Evolutionary conservation across 2,113 vertebrate species (phyloP).

Genomic region (Nycticryphes semicollaris): DNA sequence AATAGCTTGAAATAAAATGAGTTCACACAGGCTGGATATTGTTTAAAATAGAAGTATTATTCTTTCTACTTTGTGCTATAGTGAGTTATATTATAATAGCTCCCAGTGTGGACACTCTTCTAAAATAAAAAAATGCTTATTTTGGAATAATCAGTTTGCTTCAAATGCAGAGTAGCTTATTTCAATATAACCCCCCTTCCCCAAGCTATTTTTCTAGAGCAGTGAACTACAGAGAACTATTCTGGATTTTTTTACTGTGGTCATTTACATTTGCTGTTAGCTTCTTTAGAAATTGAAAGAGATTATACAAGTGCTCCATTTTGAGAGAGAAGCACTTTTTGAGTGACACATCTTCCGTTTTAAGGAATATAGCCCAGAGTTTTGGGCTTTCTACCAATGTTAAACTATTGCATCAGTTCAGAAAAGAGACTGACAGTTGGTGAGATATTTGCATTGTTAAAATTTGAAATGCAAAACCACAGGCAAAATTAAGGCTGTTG

Average conservation of each 20-base stretch:
- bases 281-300: neutral
- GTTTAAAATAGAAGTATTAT: slow-evolving; percentile 1
- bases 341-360: neutral
- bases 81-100: neutral
- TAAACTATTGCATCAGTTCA: neutral
- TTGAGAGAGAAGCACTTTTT: neutral
- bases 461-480: neutral
- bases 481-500: neutral
- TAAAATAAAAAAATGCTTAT: neutral
- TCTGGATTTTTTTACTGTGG: neutral
- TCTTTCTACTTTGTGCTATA: neutral
- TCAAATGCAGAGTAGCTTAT: neutral
- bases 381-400: neutral
- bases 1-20: neutral
- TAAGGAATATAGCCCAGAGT: neutral
- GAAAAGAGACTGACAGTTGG: neutral
- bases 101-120: neutral
- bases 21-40: neutral
- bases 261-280: neutral
- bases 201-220: neutral
- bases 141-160: neutral
- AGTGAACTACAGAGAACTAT: neutral
- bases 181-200: neutral
- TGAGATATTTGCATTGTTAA: neutral
- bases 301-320: neutral